Evolutionary conservation across 37 sponge, comb jelly and placozoan genomes (phyloP).

Genomic region (Beroe forskalii): DNA sequence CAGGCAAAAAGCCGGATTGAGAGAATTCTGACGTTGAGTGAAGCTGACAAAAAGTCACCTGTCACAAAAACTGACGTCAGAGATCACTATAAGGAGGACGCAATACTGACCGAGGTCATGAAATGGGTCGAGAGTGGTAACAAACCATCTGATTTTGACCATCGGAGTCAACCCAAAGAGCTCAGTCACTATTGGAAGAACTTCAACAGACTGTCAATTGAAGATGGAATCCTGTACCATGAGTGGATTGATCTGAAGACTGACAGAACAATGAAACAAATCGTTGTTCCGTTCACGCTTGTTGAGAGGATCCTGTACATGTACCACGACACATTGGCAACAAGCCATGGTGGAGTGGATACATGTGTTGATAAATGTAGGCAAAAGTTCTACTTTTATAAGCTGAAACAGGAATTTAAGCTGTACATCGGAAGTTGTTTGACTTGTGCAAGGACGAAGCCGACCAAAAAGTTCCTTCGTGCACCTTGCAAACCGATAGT

Average conservation of each 20-base stretch:
- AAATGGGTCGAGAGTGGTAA: neutral
- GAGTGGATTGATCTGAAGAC: neutral
- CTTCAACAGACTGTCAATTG: neutral
- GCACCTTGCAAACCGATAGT: conserved; percentile 40
- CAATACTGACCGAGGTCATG: neutral
- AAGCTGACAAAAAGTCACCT: neutral
- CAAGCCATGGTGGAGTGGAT: conserved; percentile 24
- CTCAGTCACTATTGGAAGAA: conserved; percentile 47
- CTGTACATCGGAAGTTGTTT: conserved; percentile 19
- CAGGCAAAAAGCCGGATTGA: neutral
- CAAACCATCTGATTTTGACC: conserved; percentile 5
- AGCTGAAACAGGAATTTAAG: neutral
- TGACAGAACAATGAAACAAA: neutral
- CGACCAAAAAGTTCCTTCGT: neutral
- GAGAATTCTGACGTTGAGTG: neutral
- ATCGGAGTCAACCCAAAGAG: conserved; percentile 2
- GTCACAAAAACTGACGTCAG: neutral
- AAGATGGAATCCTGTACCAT: neutral
- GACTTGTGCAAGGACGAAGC: conserved; percentile 46
- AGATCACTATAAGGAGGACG: neutral
- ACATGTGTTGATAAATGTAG: neutral
- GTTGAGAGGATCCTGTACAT: conserved; percentile 38
- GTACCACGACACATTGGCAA: conserved; percentile 31
- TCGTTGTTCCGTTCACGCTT: neutral
- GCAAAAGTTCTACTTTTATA: conserved; percentile 44